Evolutionary conservation across 2,113 vertebrate genomes (phyloP), one percentile per base, ranked within the genome.

Genomic region (Gymnarchus niloticus): DNA sequence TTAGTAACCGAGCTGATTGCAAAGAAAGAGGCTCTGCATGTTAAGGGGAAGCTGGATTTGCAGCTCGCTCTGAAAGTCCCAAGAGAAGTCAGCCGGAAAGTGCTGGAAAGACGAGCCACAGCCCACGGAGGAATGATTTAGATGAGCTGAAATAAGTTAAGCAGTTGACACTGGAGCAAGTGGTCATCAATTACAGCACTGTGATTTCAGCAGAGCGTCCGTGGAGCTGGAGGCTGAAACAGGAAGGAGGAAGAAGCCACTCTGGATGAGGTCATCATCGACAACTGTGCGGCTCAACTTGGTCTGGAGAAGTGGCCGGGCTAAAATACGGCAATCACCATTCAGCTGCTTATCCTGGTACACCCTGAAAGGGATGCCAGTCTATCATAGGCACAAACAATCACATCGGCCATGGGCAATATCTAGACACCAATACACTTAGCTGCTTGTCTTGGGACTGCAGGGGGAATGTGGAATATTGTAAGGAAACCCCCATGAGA

Each of bases 1-100:
- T 93, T 92, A 92, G 90, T 91, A 95, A 89, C 93, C 91, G 89
- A 88, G 91, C 93, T 94, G 94, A 96, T 96, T 95, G 91, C 90
- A 92, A 87, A 91, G 87, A 77, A 90, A 37, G 8, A 90, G 88
- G 91, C 87, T 92, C 85, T 93, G 94, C 92, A 94, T 96, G 91
- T 94, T 94, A 96, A 95, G 87, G 91, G 90, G 88, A 91, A 87
- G 78, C 88, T 88, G 91, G 86, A 90, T 88, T 83, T 87, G 65
- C 87, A 86, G 85, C 88, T 89, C 90, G 90, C 86, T 89, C 90
- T 87, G 89, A 48, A 92, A 90, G 92, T 91, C 87, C 17, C 87
- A 88, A 92, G 85, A 83, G 83, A 81, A 91, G 87, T 78, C 86
- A 86, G 48, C 23, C 9, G 49, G 23, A 6, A 7, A 54, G 44